Conservation (phyloP, 2,888 invertebrate genomes). For the Calephelis perditalis region DNA sequence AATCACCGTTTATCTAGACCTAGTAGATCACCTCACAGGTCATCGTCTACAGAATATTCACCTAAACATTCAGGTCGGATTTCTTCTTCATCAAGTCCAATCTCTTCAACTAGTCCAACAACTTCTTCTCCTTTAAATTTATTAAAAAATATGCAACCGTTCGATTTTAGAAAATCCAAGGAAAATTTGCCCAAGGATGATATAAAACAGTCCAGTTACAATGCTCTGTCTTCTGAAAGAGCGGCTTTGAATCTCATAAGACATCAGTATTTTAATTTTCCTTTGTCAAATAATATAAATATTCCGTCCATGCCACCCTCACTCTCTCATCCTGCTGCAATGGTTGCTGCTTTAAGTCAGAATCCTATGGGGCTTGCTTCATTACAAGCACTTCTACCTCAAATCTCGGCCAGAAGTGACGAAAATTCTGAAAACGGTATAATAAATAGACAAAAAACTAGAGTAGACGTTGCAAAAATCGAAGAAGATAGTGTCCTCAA, state of each 20-base stretch:
- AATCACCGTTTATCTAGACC: conserved; percentile 48
- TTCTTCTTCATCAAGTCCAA: conserved; percentile 70
- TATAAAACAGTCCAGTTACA: conserved; percentile 71
- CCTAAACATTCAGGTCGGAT: conserved; percentile 57
- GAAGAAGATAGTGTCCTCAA: conserved; percentile 69
- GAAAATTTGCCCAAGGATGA: conserved; percentile 56
- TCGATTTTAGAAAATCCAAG: conserved; percentile 88
- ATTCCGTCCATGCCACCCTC: conserved; percentile 78
- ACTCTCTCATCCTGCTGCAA: conserved; percentile 80
- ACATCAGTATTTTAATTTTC: conserved; percentile 80
- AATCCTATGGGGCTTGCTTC: conserved; percentile 80
- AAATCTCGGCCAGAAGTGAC: conserved; percentile 74
- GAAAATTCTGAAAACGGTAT: conserved; percentile 64
- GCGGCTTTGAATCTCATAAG: conserved; percentile 80
- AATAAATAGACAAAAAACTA: conserved; percentile 42
- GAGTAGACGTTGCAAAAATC: conserved; percentile 48
- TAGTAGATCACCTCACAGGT: conserved; percentile 49
- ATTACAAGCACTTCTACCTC: conserved; percentile 80
- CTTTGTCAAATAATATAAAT: conserved; percentile 79
- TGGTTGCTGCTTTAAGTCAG: conserved; percentile 80
- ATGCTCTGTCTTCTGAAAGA: conserved; percentile 50
- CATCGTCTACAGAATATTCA: conserved; percentile 59
- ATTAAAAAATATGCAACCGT: conserved; percentile 96
- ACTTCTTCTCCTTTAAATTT: conserved; percentile 90
- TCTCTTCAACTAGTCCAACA: conserved; percentile 77